phyloP scores from a whole-genome alignment of 2,888 invertebrate genomes.

The Cephus nigrinus region DNA sequence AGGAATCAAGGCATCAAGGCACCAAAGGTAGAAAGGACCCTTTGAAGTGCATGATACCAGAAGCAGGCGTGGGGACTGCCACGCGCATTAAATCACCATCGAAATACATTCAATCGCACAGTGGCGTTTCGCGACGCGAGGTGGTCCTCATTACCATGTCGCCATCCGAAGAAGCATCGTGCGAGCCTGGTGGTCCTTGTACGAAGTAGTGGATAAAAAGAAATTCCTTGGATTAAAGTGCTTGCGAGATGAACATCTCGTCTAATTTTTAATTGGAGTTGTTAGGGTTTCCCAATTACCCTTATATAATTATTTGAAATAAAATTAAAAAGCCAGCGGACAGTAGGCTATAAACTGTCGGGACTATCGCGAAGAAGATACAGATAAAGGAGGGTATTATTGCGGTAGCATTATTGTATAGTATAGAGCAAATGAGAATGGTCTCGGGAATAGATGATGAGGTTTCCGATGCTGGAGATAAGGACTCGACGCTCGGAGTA shows the following conservation, averaged over 20 bases:
- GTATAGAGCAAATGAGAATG: background rate
- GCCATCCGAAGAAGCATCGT: conserved; percentile 5
- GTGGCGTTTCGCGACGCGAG: conserved; percentile 24
- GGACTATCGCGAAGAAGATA: background rate
- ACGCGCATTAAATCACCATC: conserved; percentile 46
- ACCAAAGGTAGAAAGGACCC: conserved; percentile 13
- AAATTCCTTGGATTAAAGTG: background rate
- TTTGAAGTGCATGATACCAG: conserved; percentile 35
- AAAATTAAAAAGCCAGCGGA: background rate
- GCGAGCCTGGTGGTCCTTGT: conserved; percentile 1
- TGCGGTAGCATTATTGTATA: background rate
- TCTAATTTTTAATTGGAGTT: background rate
- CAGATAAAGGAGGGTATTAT: background rate
- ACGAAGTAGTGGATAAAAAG: background rate
- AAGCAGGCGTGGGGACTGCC: conserved; percentile 32
- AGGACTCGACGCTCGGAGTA: background rate
- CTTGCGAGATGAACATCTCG: background rate
- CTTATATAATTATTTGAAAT: background rate
- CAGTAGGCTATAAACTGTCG: background rate
- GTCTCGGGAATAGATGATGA: background rate
- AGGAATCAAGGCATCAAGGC: background rate
- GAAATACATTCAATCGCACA: conserved; percentile 34
- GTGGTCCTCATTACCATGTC: conserved; percentile 44
- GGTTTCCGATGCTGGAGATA: background rate
- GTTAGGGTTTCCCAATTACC: background rate